Evolutionary conservation across 1,140 invertebrate species (phyloP).

Genomic region (Heliconius melpomene): DNA sequence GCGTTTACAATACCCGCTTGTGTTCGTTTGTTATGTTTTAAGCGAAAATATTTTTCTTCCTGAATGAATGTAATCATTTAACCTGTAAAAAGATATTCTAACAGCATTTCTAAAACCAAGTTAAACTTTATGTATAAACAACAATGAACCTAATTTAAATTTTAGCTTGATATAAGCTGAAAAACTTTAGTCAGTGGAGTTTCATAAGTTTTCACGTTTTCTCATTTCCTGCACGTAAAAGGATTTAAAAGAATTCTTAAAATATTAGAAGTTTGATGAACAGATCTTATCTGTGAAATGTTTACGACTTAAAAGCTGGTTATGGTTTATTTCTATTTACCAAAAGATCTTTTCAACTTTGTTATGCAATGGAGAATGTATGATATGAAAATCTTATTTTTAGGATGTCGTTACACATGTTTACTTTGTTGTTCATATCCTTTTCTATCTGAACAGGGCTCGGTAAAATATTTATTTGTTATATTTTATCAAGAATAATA

Average conservation of each 20-base stretch:
- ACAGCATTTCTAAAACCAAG: not conserved
- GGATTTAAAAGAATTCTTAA: slow-evolving; percentile 22
- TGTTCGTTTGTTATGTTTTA: not conserved
- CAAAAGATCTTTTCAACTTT: not conserved
- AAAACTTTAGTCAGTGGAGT: slow-evolving; percentile 29
- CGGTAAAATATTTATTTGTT: too few relatives aligned
- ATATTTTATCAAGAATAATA: too few relatives aligned
- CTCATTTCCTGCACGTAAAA: slow-evolving; percentile 29
- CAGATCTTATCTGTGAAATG: not conserved
- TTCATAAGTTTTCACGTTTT: slow-evolving; percentile 29
- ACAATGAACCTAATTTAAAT: slow-evolving; percentile 24
- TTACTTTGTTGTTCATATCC: too few relatives aligned
- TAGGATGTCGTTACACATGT: too few relatives aligned
- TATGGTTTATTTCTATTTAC: not conserved
- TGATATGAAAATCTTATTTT: not conserved
- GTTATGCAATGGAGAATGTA: not conserved
- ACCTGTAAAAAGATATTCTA: not conserved
- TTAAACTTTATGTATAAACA: slow-evolving; percentile 11
- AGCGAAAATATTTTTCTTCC: not conserved
- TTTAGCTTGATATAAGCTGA: slow-evolving; percentile 15
- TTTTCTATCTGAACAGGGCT: too few relatives aligned
- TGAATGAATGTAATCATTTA: not conserved
- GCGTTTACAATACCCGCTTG: too few relatives aligned
- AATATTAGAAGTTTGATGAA: slow-evolving; percentile 1
- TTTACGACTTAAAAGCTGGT: not conserved